Evolutionary conservation across 2,797 vertebrate species (phyloP).

Genomic region (Tragelaphus oryx): DNA sequence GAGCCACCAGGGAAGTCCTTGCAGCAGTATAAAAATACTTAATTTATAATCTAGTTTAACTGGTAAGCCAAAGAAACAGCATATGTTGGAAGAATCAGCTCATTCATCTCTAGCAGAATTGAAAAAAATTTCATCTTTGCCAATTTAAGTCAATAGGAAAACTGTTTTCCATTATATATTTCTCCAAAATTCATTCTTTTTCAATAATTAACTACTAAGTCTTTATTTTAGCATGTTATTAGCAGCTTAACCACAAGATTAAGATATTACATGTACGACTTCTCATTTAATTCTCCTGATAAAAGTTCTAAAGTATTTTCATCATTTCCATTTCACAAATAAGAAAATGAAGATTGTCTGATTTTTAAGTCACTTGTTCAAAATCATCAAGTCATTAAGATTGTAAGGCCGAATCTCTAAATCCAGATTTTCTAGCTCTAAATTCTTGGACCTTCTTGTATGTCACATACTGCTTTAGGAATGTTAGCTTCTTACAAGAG

Average conservation of each 20-base stretch:
- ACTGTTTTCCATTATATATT: background rate
- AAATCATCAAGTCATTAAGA: background rate
- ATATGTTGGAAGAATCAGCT: background rate
- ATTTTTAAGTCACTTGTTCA: slow-evolving; percentile 1
- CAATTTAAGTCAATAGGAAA: background rate
- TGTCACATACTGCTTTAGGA: background rate
- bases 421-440: background rate
- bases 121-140: background rate
- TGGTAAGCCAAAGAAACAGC: background rate
- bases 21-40: background rate
- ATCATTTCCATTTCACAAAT: background rate
- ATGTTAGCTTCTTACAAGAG: background rate
- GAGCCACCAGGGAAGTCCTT: background rate
- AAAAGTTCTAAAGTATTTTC: background rate
- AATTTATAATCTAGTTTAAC: background rate
- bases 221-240: background rate
- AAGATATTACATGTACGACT: background rate
- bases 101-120: background rate
- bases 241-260: background rate
- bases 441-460: background rate
- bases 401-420: background rate
- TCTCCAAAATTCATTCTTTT: background rate
- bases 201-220: background rate
- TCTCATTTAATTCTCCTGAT: background rate
- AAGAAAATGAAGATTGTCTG: background rate